Evolutionary conservation across 30 jellyfish, hydroid and myxozoan genomes (phyloP).

Genomic region (Aurelia sp.): DNA sequence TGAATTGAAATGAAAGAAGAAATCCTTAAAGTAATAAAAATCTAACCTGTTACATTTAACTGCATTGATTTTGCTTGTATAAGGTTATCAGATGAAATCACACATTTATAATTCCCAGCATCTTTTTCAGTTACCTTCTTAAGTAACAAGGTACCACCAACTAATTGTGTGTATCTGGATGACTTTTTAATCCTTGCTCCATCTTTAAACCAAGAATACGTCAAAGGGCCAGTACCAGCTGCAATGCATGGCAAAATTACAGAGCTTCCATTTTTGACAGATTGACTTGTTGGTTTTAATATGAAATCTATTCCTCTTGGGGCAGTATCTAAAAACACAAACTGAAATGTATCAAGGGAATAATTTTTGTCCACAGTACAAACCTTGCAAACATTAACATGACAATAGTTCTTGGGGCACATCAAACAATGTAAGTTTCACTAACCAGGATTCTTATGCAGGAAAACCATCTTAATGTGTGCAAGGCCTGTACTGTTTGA

Average conservation of each 20-base stretch:
- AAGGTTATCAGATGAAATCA: conserved; percentile 29
- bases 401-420: too few species aligned
- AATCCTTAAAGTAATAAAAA: not conserved
- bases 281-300: conserved; percentile 53
- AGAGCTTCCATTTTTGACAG: conserved; percentile 29
- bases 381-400: too few species aligned
- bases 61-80: conserved; percentile 24
- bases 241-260: conserved; percentile 74
- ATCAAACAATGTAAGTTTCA: too few species aligned
- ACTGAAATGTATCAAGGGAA: too few species aligned
- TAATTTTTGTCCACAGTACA: too few species aligned
- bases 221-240: conserved; percentile 8
- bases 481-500: too few species aligned
- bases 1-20: too few species aligned
- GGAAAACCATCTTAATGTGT: too few species aligned
- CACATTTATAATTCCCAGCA: conserved; percentile 75
- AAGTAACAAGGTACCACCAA: conserved; percentile 60
- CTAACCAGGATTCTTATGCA: too few species aligned
- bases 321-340: conserved; percentile 13
- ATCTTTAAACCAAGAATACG: conserved; percentile 77
- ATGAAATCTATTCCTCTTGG: conserved; percentile 1
- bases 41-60: conserved; percentile 58
- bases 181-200: conserved; percentile 45
- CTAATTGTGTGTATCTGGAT: not conserved
- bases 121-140: conserved; percentile 42